Conservation (phyloP, 2,113 vertebrate species). For the Craseonycteris thonglongyai region DNA sequence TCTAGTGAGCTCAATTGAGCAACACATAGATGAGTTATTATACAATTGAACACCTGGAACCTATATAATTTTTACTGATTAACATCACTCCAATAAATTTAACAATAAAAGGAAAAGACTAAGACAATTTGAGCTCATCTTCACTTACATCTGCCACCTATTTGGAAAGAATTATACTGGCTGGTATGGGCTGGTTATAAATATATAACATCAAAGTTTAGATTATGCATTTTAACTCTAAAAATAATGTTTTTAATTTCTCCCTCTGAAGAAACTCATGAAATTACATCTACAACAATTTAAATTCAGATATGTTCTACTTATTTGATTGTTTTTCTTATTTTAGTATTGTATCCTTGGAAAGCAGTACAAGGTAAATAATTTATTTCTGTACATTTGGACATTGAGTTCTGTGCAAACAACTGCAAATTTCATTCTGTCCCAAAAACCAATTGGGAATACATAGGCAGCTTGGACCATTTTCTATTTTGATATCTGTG, state of each 20-base stretch:
- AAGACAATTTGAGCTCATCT: background rate
- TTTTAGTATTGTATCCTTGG: background rate
- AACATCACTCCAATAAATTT: too few relatives aligned
- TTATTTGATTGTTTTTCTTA: background rate
- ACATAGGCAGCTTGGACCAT: background rate
- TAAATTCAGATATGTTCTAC: background rate
- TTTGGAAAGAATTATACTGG: background rate
- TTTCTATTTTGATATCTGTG: background rate
- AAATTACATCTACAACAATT: background rate
- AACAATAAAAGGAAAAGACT: too few relatives aligned
- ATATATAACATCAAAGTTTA: background rate
- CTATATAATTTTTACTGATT: too few relatives aligned
- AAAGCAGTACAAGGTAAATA: conserved; percentile 12
- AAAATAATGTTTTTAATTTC: background rate
- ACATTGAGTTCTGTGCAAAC: background rate
- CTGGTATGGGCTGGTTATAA: background rate
- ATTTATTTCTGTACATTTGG: background rate
- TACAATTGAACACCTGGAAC: too few relatives aligned
- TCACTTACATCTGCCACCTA: background rate
- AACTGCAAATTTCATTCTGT: background rate
- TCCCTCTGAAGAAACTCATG: background rate
- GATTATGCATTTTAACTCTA: background rate
- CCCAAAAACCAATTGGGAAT: background rate
- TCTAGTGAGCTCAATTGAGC: background rate
- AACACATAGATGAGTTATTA: too few relatives aligned